phyloP scores from a whole-genome alignment of 2,113 vertebrate genomes.

The Sceloporus tristichus region DNA sequence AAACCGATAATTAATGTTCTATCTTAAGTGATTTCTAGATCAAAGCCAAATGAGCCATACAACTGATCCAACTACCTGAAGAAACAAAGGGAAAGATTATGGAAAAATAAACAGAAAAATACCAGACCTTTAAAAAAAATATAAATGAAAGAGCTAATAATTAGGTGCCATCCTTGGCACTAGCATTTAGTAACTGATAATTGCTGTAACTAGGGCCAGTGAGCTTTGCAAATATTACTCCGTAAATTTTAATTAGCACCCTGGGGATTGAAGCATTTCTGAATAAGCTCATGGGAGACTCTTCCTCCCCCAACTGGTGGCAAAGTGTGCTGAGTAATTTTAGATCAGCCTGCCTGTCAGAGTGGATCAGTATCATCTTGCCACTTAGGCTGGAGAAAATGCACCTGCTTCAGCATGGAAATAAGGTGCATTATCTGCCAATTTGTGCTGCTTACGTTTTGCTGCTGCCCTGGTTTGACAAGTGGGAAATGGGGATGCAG shows the following conservation, averaged over 20 bases:
- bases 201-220: slow-evolving; percentile 80
- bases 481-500: slow-evolving; percentile 61
- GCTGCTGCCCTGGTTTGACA: slow-evolving; percentile 67
- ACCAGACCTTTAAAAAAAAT: slow-evolving; percentile 13
- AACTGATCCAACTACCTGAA: slow-evolving; percentile 59
- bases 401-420: slow-evolving; percentile 82
- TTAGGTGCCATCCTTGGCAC: slow-evolving; percentile 71
- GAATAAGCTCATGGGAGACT: slow-evolving; percentile 76
- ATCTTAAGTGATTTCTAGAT: slow-evolving; percentile 39
- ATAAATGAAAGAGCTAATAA: slow-evolving; percentile 69
- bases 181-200: slow-evolving; percentile 84
- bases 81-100: slow-evolving; percentile 45
- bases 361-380: slow-evolving; percentile 79
- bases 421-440: slow-evolving; percentile 82
- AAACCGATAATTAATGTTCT: slow-evolving; percentile 59
- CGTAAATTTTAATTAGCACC: slow-evolving; percentile 88
- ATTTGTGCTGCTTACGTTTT: slow-evolving; percentile 80
- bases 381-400: slow-evolving; percentile 77
- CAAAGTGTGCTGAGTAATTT: slow-evolving; percentile 82
- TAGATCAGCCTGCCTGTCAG: slow-evolving; percentile 84
- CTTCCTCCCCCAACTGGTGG: slow-evolving; percentile 64
- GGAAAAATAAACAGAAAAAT: slow-evolving; percentile 20
- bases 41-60: slow-evolving; percentile 64
- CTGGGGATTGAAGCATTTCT: slow-evolving; percentile 76
- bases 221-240: slow-evolving; percentile 83